Evolutionary conservation across 2,888 invertebrate species (phyloP).

Genomic region (Leptopilina syphax): DNA sequence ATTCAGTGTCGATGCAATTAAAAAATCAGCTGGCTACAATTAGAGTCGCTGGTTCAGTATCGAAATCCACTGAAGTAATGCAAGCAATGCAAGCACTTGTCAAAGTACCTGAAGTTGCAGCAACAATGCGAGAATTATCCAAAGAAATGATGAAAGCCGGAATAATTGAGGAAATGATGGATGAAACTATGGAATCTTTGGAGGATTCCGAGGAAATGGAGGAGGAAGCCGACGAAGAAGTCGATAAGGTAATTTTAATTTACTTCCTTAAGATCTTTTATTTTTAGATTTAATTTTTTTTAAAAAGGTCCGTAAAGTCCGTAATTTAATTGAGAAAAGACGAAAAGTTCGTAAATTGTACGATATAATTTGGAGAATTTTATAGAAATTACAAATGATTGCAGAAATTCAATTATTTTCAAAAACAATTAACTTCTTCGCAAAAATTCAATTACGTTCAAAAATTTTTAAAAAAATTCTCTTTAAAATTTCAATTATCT

Average conservation of each 20-base stretch:
- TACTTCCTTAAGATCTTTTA: not conserved
- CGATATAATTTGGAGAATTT: too few relatives aligned
- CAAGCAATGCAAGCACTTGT: conserved; percentile 96
- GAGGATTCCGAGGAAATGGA: conserved; percentile 97
- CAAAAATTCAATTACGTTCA: too few relatives aligned
- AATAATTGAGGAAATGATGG: conserved; percentile 99
- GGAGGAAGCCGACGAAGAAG: conserved; percentile 95
- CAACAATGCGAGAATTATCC: conserved; percentile 97
- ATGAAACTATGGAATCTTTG: conserved; percentile 96
- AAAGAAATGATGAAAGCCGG: conserved; percentile 99
- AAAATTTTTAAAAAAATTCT: too few relatives aligned
- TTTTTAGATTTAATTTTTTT: too few relatives aligned
- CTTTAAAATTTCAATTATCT: too few relatives aligned
- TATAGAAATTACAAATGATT: too few relatives aligned
- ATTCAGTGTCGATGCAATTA: conserved; percentile 98
- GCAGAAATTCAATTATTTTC: too few relatives aligned
- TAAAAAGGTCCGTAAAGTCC: too few relatives aligned
- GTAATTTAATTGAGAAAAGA: too few relatives aligned
- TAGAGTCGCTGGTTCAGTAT: conserved; percentile 93
- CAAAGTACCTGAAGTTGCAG: conserved; percentile 94
- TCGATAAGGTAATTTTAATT: conserved; percentile 85
- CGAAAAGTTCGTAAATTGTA: too few relatives aligned
- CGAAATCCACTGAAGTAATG: conserved; percentile 99
- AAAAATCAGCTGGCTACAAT: conserved; percentile 98
- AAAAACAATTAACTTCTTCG: too few relatives aligned